Evolutionary conservation across 64 coral and sea anemone species (phyloP).

Genomic region (Porites lutea): DNA sequence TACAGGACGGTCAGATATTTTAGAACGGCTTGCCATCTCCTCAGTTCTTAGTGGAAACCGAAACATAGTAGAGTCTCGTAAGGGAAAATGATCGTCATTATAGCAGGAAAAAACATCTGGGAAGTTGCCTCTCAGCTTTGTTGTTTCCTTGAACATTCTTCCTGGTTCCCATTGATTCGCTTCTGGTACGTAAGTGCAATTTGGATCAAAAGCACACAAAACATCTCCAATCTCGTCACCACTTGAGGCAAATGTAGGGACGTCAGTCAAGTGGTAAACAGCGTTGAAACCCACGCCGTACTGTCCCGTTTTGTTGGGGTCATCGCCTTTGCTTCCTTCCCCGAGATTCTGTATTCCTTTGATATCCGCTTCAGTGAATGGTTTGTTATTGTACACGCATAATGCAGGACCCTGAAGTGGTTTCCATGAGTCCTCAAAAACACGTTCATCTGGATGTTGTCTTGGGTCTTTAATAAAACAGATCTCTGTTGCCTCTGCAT

Average conservation of each 20-base stretch:
- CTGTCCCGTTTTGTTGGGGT: constrained; percentile 92
- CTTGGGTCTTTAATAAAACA: constrained; percentile 80
- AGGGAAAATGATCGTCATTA: constrained; percentile 19
- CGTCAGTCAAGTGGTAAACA: constrained; percentile 94
- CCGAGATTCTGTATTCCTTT: constrained; percentile 81
- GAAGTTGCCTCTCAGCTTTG: constrained; percentile 47
- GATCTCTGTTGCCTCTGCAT: constrained; percentile 88
- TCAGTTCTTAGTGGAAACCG: constrained; percentile 47
- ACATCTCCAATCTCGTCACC: constrained; percentile 70
- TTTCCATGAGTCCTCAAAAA: constrained; percentile 84
- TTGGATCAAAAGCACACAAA: constrained; percentile 84
- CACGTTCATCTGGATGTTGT: constrained; percentile 37
- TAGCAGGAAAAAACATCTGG: constrained; percentile 76
- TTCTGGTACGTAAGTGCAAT: constrained; percentile 62
- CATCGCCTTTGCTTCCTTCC: constrained; percentile 90
- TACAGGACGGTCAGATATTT: neutral
- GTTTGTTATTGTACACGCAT: constrained; percentile 88
- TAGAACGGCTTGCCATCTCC: constrained; percentile 30
- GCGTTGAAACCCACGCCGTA: constrained; percentile 96
- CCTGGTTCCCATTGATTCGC: constrained; percentile 61
- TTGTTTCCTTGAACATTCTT: constrained; percentile 39
- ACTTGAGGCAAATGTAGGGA: constrained; percentile 72
- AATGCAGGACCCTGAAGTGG: constrained; percentile 83
- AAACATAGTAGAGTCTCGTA: constrained; percentile 56
- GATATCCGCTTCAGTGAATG: constrained; percentile 76